Evolutionary conservation across 2,113 vertebrate genomes (phyloP).

Genomic region (Typhlomys cinereus): DNA sequence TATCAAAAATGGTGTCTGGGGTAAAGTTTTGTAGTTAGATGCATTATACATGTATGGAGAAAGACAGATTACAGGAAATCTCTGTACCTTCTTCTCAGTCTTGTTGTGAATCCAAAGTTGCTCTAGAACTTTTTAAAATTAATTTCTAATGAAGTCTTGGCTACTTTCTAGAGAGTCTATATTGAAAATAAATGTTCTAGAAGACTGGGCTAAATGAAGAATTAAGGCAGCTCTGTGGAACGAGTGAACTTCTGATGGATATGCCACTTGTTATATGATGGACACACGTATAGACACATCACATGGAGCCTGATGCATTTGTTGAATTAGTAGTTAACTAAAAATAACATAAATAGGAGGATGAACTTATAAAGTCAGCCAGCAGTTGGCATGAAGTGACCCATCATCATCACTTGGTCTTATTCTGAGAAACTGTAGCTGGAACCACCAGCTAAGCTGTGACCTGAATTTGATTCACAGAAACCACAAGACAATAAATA

Average conservation of each 20-base stretch:
- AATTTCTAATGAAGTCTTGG: background rate
- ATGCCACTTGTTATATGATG: background rate
- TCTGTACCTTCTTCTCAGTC: background rate
- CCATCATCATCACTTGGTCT: background rate
- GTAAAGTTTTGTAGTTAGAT: background rate
- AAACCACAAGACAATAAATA: conserved; percentile 10
- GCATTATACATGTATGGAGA: background rate
- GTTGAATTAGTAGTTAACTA: background rate
- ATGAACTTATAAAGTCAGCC: background rate
- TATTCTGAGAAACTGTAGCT: background rate
- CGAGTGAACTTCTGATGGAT: background rate
- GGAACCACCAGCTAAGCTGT: background rate
- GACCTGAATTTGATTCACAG: background rate
- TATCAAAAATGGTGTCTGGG: background rate
- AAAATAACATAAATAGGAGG: background rate
- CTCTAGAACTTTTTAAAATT: background rate
- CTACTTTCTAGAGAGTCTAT: background rate
- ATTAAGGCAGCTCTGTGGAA: background rate
- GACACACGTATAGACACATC: background rate
- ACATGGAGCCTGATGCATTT: background rate
- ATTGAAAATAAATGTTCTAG: background rate
- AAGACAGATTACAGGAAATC: background rate
- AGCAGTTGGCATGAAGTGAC: background rate
- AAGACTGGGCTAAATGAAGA: background rate
- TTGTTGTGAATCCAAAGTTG: background rate